A percentile compares a stretch with the other conserved stretches of the same genome.
These are phyloP conservation scores for Leptopilina clavipes DNA, from an alignment of 1,140 invertebrate species.

Conservation along the genomic window DNA sequence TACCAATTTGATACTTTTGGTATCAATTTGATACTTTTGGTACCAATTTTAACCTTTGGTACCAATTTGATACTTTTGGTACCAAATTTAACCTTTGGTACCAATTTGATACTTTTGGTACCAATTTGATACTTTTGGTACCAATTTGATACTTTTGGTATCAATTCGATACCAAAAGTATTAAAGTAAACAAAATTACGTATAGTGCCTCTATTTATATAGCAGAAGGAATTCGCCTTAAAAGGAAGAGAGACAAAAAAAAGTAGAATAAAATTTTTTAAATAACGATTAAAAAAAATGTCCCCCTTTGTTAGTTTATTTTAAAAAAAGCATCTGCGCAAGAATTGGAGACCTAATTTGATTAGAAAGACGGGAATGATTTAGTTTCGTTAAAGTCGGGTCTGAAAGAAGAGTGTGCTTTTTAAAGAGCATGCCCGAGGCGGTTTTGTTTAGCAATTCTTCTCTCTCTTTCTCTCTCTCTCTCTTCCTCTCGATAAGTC, in stretches of 20 bases:
- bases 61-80: too few species aligned
- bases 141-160: too few species aligned
- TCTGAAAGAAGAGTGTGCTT: conserved; percentile 11
- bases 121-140: too few species aligned
- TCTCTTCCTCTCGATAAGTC: neutral
- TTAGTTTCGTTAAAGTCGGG: conserved; percentile 30
- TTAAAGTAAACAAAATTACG: too few species aligned
- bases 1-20: too few species aligned
- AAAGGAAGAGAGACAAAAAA: neutral
- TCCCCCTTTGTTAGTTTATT: neutral
- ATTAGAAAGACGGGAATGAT: conserved; percentile 27
- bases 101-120: too few species aligned
- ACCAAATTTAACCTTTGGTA: too few species aligned
- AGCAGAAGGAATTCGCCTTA: too few species aligned
- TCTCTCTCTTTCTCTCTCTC: conserved; percentile 13
- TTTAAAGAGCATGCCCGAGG: conserved; percentile 24
- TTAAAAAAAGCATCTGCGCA: neutral
- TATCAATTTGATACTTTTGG: too few species aligned
- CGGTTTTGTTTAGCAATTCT: neutral
- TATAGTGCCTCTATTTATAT: too few species aligned
- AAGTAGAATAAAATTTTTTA: neutral
- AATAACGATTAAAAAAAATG: neutral
- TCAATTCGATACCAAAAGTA: too few species aligned
- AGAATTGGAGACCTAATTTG: conserved; percentile 16
- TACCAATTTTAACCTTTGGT: too few species aligned